A percentile compares a stretch with the other conserved stretches of the same genome.
phyloP scores from a whole-genome alignment of 2,113 vertebrate species.

The Varanus komodoensis region DNA sequence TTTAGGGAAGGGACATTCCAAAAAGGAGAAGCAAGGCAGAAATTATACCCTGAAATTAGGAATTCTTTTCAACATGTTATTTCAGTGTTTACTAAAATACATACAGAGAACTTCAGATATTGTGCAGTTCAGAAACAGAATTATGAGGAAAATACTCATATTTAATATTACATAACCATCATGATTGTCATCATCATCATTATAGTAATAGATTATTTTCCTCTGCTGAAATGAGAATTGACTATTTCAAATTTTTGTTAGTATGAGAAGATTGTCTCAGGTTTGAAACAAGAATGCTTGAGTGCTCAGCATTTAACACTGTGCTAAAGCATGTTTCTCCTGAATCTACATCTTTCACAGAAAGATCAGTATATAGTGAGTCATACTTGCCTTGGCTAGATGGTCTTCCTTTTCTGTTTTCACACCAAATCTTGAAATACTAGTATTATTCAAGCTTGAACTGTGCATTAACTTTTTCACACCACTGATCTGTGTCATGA shows the following conservation, averaged over 20 bases:
- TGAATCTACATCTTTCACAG: background rate
- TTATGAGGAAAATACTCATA: too few species aligned
- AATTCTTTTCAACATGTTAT: background rate
- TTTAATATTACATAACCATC: too few species aligned
- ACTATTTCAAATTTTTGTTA: fast-evolving
- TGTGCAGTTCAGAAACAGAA: too few species aligned
- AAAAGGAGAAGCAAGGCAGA: background rate
- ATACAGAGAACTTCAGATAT: background rate
- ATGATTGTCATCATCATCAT: too few species aligned
- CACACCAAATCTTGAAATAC: conserved; percentile 91
- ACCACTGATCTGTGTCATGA: conserved; percentile 96
- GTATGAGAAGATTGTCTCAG: background rate
- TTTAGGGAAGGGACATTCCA: background rate
- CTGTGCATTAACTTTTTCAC: conserved; percentile 94
- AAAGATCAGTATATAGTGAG: background rate
- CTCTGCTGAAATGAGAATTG: background rate
- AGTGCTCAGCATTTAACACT: background rate
- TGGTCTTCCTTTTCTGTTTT: conserved; percentile 95
- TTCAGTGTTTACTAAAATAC: background rate
- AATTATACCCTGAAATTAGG: background rate
- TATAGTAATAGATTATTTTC: too few species aligned
- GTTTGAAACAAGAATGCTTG: background rate
- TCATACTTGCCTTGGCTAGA: conserved; percentile 87
- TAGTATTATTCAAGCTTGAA: conserved; percentile 87
- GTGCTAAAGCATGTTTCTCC: background rate